Conservation (phyloP, 2,797 vertebrate species). For the Meda fulgida region DNA sequence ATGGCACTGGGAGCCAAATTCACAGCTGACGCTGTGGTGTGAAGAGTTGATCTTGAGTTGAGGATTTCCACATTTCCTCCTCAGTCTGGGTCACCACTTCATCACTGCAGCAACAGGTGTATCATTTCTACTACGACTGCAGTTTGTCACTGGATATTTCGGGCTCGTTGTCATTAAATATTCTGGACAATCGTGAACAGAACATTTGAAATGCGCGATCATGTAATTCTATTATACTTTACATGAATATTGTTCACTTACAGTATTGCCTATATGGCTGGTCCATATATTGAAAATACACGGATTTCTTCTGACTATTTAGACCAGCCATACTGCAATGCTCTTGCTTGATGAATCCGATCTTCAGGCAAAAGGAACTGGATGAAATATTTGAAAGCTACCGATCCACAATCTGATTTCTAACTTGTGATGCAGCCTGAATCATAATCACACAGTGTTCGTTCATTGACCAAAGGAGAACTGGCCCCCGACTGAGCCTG, state of each 20-base stretch:
- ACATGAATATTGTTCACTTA: not conserved
- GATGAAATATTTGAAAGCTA: not conserved
- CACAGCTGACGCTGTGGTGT: slow-evolving; percentile 57
- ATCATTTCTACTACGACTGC: not conserved
- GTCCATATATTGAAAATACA: not conserved
- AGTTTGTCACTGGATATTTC: not conserved
- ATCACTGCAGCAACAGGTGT: slow-evolving; percentile 64
- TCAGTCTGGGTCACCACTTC: slow-evolving; percentile 51
- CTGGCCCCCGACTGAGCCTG: no score
- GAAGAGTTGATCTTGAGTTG: slow-evolving; percentile 51
- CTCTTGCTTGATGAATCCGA: not conserved
- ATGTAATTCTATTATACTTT: not conserved
- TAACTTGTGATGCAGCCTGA: no score
- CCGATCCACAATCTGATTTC: not conserved
- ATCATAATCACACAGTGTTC: no score
- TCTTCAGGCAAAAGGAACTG: not conserved
- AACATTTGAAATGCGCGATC: not conserved
- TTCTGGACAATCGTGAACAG: not conserved
- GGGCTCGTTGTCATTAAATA: not conserved
- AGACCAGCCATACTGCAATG: not conserved
- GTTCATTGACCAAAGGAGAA: no score
- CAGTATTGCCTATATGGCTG: not conserved
- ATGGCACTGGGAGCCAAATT: slow-evolving; percentile 16
- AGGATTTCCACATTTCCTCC: slow-evolving; percentile 61
- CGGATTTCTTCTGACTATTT: not conserved